Evolutionary conservation across 2,113 vertebrate species (phyloP).

Genomic region (Antennarius striatus): DNA sequence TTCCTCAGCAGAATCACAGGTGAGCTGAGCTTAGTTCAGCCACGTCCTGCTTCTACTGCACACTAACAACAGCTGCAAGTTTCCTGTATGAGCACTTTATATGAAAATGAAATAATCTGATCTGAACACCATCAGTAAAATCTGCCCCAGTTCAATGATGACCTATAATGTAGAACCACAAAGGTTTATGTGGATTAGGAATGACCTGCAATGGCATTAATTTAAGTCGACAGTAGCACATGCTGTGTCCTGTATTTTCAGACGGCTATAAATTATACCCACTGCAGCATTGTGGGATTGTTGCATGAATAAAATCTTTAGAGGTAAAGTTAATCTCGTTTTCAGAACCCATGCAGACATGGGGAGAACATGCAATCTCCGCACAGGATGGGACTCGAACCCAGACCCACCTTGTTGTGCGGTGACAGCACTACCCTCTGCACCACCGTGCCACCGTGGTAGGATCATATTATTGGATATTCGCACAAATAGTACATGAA

Average conservation of each 20-base stretch:
- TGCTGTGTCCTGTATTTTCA: neutral
- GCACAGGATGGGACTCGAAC: too few species aligned
- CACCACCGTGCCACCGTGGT: too few species aligned
- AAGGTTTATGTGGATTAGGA: slow-evolving; percentile 48
- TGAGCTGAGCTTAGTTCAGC: slow-evolving; percentile 28
- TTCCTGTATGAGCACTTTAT: slow-evolving; percentile 36
- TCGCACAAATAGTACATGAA: too few species aligned
- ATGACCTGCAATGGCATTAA: slow-evolving; percentile 23
- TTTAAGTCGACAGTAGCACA: slow-evolving; percentile 32
- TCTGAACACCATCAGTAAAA: slow-evolving; percentile 30
- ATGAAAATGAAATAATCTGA: slow-evolving; percentile 45
- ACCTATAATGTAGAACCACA: slow-evolving; percentile 29
- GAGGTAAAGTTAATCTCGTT: too few species aligned
- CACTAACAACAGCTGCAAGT: slow-evolving; percentile 62
- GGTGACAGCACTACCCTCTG: too few species aligned
- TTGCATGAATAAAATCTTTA: too few species aligned
- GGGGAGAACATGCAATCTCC: too few species aligned
- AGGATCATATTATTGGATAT: too few species aligned
- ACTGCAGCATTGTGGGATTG: too few species aligned
- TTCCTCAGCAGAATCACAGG: slow-evolving; percentile 20
- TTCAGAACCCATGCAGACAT: too few species aligned
- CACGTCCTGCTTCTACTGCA: slow-evolving; percentile 12
- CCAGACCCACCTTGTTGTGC: too few species aligned
- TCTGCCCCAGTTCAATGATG: slow-evolving; percentile 46
- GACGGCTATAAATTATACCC: neutral